Percentiles rank a stretch among this genome's conserved stretches.
phyloP scores from a whole-genome alignment of 2,113 vertebrate genomes.

The Castor canadensis region DNA sequence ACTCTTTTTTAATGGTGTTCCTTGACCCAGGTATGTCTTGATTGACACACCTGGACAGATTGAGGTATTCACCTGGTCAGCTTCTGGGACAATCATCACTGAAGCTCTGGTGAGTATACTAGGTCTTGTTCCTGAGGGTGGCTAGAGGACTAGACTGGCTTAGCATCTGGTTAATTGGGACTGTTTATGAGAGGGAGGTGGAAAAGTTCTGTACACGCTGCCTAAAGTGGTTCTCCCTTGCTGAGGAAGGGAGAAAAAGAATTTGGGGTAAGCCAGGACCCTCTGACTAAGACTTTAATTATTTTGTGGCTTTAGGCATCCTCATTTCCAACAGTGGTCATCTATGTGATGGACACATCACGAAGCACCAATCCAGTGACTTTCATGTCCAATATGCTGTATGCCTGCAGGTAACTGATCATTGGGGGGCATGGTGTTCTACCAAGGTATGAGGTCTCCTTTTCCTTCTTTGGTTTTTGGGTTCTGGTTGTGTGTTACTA shows the following conservation, averaged over 20 bases:
- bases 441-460: background rate
- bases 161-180: background rate
- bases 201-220: background rate
- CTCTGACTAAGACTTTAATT: background rate
- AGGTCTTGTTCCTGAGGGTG: background rate
- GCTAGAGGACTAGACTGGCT: background rate
- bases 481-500: background rate
- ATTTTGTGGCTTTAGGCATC: constrained; percentile 88
- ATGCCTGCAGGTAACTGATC: constrained; percentile 94
- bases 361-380: constrained; percentile 96
- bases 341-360: constrained; percentile 99
- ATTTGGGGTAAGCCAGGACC: background rate
- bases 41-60: constrained; percentile 99
- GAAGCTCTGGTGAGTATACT: constrained; percentile 91
- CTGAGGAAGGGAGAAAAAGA: background rate
- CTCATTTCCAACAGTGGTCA: constrained; percentile 93
- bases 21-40: constrained; percentile 90
- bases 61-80: constrained; percentile 99
- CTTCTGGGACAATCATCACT: constrained; percentile 97
- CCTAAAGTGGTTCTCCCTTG: background rate
- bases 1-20: constrained; percentile 27
- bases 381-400: constrained; percentile 99
- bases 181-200: background rate
- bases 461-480: background rate
- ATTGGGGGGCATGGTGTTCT: background rate